A percentile compares a stretch with the other conserved stretches of the same genome.
Conservation (phyloP, 2,888 invertebrate genomes). For the Rhamnusium bicolor region DNA sequence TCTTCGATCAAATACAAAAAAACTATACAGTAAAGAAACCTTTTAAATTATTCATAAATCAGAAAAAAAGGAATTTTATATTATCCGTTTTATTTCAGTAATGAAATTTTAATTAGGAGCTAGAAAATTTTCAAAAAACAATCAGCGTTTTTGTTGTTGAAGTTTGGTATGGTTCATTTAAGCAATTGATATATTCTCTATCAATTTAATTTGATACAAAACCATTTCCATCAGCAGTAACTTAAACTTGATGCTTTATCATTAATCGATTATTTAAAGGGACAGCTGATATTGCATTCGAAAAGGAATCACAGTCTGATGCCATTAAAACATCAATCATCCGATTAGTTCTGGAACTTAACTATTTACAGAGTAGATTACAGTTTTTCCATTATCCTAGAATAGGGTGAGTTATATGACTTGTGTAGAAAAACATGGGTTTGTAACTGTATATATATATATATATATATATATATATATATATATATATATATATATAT, state of each 20-base stretch:
- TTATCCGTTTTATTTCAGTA: too few species aligned
- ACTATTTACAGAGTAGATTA: constrained; percentile 25
- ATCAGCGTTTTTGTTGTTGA: background rate
- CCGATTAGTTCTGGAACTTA: constrained; percentile 40
- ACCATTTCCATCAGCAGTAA: constrained; percentile 37
- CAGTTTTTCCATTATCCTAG: background rate
- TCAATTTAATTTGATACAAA: constrained; percentile 16
- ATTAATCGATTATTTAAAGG: constrained; percentile 41
- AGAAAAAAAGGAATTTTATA: too few species aligned
- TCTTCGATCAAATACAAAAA: too few species aligned
- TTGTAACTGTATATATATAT: too few species aligned
- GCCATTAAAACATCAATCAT: constrained; percentile 46
- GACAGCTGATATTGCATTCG: constrained; percentile 40
- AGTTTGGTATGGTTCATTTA: background rate
- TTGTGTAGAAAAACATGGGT: too few species aligned
- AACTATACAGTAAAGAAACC: too few species aligned
- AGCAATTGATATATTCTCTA: background rate
- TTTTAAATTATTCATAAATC: too few species aligned
- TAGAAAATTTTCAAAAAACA: background rate
- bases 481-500: too few species aligned
- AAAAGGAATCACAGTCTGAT: constrained; percentile 41
- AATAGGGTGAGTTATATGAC: background rate
- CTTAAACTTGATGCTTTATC: constrained; percentile 21
- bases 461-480: too few species aligned
- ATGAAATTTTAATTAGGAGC: too few species aligned